phyloP scores from a whole-genome alignment of 2,113 vertebrate genomes.

The Microtus ochrogaster region DNA sequence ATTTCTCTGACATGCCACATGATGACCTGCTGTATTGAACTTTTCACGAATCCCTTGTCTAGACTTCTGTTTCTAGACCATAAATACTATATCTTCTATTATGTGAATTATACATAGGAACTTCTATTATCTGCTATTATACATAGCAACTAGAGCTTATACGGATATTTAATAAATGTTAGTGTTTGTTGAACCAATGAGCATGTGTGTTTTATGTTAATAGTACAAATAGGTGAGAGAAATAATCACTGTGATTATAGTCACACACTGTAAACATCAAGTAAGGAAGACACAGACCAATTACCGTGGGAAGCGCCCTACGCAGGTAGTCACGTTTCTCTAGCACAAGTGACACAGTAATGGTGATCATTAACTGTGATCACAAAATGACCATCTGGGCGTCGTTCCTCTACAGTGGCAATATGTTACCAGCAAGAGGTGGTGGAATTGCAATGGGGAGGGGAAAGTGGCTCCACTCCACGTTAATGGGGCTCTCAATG shows the following conservation, averaged over 20 bases:
- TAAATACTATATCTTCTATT: slow-evolving; percentile 4
- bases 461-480: slow-evolving; percentile 55
- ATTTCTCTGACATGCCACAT: slow-evolving; percentile 5
- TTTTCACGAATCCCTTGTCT: neutral
- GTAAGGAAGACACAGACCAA: slow-evolving; percentile 50
- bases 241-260: slow-evolving; percentile 72
- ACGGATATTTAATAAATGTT: slow-evolving; percentile 64
- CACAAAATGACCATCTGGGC: slow-evolving; percentile 64
- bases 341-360: slow-evolving; percentile 73
- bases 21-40: slow-evolving; percentile 31
- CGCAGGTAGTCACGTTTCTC: slow-evolving; percentile 67
- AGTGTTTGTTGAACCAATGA: slow-evolving; percentile 57
- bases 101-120: neutral
- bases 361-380: slow-evolving; percentile 72
- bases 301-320: slow-evolving; percentile 62
- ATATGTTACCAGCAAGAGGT: slow-evolving; percentile 60
- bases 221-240: slow-evolving; percentile 60
- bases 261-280: slow-evolving; percentile 67
- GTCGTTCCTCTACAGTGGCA: slow-evolving; percentile 63
- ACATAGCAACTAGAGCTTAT: neutral
- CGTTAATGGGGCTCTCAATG: slow-evolving; percentile 57
- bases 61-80: slow-evolving; percentile 19
- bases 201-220: slow-evolving; percentile 62
- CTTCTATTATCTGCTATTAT: slow-evolving; percentile 29
- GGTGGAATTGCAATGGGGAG: slow-evolving; percentile 48